A percentile compares a stretch with the other conserved stretches of the same genome.
These are phyloP conservation scores for Sesia apiformis DNA, from an alignment of 2,888 invertebrate species.

Conservation along the genomic window DNA sequence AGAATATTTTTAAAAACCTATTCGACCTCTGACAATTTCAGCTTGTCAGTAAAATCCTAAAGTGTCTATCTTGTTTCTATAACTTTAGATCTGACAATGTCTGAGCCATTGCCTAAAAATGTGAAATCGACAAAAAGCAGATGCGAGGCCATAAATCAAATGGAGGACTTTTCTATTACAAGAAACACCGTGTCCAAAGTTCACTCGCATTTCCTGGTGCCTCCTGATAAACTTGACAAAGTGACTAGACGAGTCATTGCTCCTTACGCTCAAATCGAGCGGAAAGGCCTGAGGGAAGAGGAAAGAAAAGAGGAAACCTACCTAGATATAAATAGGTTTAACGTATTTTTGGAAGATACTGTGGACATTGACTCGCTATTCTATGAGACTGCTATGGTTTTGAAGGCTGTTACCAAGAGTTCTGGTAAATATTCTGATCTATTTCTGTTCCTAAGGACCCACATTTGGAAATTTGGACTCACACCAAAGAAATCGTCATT, in stretches of 20 bases:
- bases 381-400: conserved; percentile 72
- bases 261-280: conserved; percentile 68
- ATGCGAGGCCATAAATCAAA: conserved; percentile 24
- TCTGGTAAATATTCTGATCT: conserved; percentile 44
- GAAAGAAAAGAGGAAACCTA: conserved; percentile 43
- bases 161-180: not conserved
- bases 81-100: not conserved
- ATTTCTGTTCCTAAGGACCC: not conserved
- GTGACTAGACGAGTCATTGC: conserved; percentile 75
- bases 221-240: conserved; percentile 63
- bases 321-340: conserved; percentile 57
- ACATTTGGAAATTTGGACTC: too few relatives aligned
- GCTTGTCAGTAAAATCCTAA: too few relatives aligned
- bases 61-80: too few relatives aligned
- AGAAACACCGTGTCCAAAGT: conserved; percentile 22
- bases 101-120: conserved; percentile 24
- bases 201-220: conserved; percentile 55
- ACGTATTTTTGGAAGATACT: conserved; percentile 69
- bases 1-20: too few relatives aligned
- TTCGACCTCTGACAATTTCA: too few relatives aligned
- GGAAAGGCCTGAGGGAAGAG: conserved; percentile 49
- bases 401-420: conserved; percentile 72
- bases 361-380: conserved; percentile 71
- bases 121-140: conserved; percentile 38
- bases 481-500: too few relatives aligned